Conservation (phyloP, 2,888 invertebrate genomes). For the Imbricaverruca yamaguchii region DNA sequence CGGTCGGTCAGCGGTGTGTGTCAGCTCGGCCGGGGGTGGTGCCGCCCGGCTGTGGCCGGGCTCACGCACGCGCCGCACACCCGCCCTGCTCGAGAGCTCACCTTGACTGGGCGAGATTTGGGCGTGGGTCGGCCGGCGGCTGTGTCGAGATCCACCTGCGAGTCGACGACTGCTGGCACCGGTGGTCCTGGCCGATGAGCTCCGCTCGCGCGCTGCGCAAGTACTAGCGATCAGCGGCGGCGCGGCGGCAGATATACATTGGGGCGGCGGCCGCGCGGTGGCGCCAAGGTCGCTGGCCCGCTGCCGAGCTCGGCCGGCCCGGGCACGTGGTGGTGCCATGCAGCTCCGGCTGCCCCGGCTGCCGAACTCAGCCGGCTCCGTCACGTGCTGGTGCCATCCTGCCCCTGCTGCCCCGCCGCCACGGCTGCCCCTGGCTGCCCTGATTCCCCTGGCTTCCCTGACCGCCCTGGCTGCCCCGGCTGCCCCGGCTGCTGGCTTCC, state of each 20-base stretch:
- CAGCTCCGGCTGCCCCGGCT: too few relatives aligned
- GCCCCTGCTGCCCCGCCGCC: too few relatives aligned
- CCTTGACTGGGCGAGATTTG: not conserved
- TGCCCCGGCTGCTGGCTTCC: too few relatives aligned
- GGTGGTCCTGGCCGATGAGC: not conserved
- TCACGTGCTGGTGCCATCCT: too few relatives aligned
- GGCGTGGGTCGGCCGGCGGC: too few relatives aligned
- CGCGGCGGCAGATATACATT: slow-evolving; percentile 33
- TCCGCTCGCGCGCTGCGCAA: not conserved
- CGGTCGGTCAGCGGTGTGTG: not conserved
- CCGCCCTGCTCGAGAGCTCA: not conserved
- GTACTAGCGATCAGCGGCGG: not conserved
- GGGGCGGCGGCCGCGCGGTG: slow-evolving; percentile 18
- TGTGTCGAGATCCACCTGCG: too few relatives aligned
- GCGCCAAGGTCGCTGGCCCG: slow-evolving; percentile 35
- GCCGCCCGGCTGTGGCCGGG: not conserved
- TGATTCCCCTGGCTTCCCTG: too few relatives aligned
- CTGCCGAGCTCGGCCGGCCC: slow-evolving; percentile 45
- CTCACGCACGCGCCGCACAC: not conserved
- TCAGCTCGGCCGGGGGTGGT: not conserved
- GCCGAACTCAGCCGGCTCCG: too few relatives aligned
- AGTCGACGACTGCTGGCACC: too few relatives aligned
- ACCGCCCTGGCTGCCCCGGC: too few relatives aligned
- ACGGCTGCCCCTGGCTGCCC: too few relatives aligned
- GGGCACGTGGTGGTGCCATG: slow-evolving; percentile 39